Conservation (phyloP, 2,113 vertebrate genomes). For the Psephotus haematonotus region DNA sequence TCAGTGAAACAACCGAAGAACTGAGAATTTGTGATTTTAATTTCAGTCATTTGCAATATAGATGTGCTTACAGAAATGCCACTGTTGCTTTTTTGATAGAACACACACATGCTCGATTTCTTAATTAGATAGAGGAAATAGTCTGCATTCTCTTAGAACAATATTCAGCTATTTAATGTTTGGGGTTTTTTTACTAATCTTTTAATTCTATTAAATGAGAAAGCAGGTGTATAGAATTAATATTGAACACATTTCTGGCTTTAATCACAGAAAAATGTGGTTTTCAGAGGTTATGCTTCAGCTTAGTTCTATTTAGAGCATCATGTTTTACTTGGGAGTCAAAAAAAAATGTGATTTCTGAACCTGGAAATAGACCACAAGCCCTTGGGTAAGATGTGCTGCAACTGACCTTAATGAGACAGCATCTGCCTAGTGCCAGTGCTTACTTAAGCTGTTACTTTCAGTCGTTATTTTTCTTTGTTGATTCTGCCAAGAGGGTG, state of each 20-base stretch:
- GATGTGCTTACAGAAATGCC: background rate
- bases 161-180: background rate
- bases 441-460: background rate
- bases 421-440: background rate
- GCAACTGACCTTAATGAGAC: background rate
- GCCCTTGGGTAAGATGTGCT: background rate
- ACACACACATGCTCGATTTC: background rate
- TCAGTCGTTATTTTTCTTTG: background rate
- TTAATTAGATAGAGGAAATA: background rate
- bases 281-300: background rate
- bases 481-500: background rate
- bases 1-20: background rate
- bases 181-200: background rate
- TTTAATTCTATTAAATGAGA: slow-evolving; percentile 11
- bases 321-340: background rate
- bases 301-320: background rate
- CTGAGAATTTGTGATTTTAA: background rate
- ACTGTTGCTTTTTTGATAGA: background rate
- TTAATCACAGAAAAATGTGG: background rate
- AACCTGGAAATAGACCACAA: background rate
- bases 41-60: background rate
- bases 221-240: background rate
- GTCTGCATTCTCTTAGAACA: background rate
- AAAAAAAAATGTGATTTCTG: background rate
- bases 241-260: background rate